phyloP scores from a whole-genome alignment of 2,888 invertebrate species.

The Carpatolechia fugitivella region DNA sequence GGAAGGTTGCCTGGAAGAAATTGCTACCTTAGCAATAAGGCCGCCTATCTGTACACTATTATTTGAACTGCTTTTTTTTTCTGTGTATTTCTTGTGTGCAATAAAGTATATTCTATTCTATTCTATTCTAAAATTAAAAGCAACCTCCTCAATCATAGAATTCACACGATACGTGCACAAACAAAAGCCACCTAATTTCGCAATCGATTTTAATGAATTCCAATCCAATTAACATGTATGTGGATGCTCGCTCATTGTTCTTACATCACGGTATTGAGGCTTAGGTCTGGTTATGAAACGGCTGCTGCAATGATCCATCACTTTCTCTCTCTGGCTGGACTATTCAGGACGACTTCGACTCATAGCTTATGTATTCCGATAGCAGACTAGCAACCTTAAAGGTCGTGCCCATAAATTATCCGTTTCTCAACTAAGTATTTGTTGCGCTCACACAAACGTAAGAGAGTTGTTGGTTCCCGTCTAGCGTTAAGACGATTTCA shows the following conservation, averaged over 20 bases:
- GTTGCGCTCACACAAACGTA: background rate
- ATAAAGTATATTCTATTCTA: too few species aligned
- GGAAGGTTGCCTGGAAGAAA: too few species aligned
- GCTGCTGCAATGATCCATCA: constrained; percentile 60
- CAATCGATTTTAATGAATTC: constrained; percentile 23
- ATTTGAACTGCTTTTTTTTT: too few species aligned
- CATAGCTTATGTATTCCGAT: constrained; percentile 59
- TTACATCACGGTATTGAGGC: constrained; percentile 42
- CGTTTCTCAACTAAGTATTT: constrained; percentile 31
- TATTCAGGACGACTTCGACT: constrained; percentile 62
- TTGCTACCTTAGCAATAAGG: too few species aligned
- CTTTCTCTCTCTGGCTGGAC: constrained; percentile 58
- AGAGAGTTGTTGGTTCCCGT: too few species aligned
- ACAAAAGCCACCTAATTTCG: constrained; percentile 4
- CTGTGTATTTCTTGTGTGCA: too few species aligned
- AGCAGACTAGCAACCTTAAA: constrained; percentile 52
- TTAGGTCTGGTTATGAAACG: constrained; percentile 51
- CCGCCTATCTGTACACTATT: too few species aligned
- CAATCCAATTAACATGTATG: constrained; percentile 42
- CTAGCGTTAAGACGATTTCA: too few species aligned
- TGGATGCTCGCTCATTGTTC: constrained; percentile 29
- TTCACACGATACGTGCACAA: background rate
- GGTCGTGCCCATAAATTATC: constrained; percentile 49
- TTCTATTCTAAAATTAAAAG: background rate
- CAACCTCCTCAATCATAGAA: constrained; percentile 5